A percentile compares a stretch with the other conserved stretches of the same genome.
These are phyloP conservation scores for Delphinapterus leucas DNA, from an alignment of 2,113 vertebrate genomes.

Conservation along the genomic window DNA sequence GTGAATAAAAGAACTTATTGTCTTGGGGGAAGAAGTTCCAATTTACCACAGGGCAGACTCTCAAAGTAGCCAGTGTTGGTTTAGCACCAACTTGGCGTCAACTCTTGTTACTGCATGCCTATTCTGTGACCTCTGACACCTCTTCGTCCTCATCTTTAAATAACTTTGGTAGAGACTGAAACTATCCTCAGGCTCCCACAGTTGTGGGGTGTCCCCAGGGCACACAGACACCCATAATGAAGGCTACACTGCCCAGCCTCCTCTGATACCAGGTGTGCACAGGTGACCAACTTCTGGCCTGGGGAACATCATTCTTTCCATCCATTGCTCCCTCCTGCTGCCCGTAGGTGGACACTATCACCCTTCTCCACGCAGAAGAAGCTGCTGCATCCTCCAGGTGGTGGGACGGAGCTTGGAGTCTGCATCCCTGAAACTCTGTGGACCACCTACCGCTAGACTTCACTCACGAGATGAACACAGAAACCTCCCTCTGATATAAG, in stretches of 20 bases:
- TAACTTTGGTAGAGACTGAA: fast-evolving
- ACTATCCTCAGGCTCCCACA: too few species aligned
- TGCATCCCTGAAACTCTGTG: fast-evolving
- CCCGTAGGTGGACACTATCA: neutral
- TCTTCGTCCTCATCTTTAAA: neutral
- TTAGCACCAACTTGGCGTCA: fast-evolving
- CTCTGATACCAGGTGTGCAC: neutral
- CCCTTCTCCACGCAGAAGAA: fast-evolving
- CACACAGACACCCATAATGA: fast-evolving
- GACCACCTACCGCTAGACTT: fast-evolving
- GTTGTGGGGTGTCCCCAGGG: too few species aligned
- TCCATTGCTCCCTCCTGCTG: too few species aligned
- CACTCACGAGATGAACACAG: fast-evolving
- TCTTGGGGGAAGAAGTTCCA: too few species aligned
- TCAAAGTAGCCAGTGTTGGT: neutral
- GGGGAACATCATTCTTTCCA: neutral
- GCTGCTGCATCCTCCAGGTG: too few species aligned
- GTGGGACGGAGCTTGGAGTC: neutral
- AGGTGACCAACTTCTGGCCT: neutral
- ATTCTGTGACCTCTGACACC: fast-evolving
- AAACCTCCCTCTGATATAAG: neutral
- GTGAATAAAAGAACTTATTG: fast-evolving
- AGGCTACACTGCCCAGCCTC: too few species aligned
- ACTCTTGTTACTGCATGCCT: fast-evolving
- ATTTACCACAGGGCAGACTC: fast-evolving